Base-by-base conservation (phyloP, 2,113 vertebrate genomes). In the Glaucomys volans region DNA sequence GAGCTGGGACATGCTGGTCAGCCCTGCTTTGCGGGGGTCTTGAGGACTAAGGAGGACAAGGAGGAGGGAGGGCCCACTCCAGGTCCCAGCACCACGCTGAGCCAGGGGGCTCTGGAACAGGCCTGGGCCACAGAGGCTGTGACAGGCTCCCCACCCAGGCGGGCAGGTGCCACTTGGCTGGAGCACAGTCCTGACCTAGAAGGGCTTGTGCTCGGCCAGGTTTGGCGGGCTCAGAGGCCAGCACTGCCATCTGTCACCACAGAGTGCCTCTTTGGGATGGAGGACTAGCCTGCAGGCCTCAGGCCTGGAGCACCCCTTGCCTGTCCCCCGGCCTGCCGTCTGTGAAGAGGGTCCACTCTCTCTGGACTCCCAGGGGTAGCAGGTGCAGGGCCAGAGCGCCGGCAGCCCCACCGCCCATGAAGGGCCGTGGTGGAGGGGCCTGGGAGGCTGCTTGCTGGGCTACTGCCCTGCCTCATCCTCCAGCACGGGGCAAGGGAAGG, bases 211-310 rank as follows among this genome's bases (percentile, higher is more conserved):
- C 91, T 54, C 28, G n/a, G 42, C 71, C 2, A 3, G 35, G 5
- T 24, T 64, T 89, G 92, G 82, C 84, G 40, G 26, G 44, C 71
- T 20, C 4, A 11, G 22, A 32, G 74, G 82, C 82, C 59, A 30
- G 74, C 0, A 0, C 8, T 6, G 75, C 97, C 96, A 96, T 96
- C 96, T 96, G 97, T 94, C 74, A 6, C 35, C n/a, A 4, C 32
- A 1, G 28, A 28, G 28, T 20, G 62, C n/a, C 74, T 28, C 8
- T 32, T 54, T 0, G 2, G 44, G 47, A 40, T 18, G 54, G 54
- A 18, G n/a, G 18, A n/a, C 8, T 28, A 24, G 59, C 59, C 59
- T 3, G 9, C 59, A 26, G 5, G 52, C 24, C 10, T 30, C 24
- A 3, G 26, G 59, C 66, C 12, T 8, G 16, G 35, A 24, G 88